phyloP scores from a whole-genome alignment of 2,797 vertebrate species.

The Sorex maritimensis region DNA sequence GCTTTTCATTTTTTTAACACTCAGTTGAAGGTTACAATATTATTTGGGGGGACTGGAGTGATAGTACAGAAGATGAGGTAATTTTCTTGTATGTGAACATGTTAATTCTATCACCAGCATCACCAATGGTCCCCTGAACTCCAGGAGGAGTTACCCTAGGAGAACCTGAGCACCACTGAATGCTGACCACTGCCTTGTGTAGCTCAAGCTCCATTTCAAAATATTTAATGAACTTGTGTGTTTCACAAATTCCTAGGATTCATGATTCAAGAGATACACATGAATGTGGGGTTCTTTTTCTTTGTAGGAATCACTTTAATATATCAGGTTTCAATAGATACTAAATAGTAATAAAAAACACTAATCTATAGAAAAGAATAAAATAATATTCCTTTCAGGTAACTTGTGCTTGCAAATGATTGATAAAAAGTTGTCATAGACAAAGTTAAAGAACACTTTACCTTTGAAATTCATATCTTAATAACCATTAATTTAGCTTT shows the following conservation, averaged over 20 bases:
- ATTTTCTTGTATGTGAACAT: too few species aligned
- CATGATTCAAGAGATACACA: neutral
- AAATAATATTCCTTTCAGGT: neutral
- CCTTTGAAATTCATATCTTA: neutral
- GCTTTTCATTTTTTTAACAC: neutral
- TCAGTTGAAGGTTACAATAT: neutral
- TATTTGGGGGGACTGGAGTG: neutral
- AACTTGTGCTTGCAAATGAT: neutral
- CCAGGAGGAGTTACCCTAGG: too few species aligned
- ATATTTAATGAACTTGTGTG: neutral
- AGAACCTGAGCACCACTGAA: too few species aligned
- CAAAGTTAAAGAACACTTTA: constrained; percentile 45
- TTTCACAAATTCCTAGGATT: neutral
- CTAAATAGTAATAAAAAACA: constrained; percentile 15
- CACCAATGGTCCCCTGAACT: too few species aligned
- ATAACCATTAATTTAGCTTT: constrained; percentile 8
- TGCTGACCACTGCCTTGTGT: too few species aligned
- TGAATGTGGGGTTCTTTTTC: neutral
- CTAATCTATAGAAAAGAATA: neutral
- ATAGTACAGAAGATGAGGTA: too few species aligned
- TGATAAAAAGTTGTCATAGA: neutral
- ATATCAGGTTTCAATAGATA: neutral
- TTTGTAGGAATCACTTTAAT: constrained; percentile 1
- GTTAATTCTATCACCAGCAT: too few species aligned
- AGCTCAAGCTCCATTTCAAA: too few species aligned